Evolutionary conservation across 2,888 invertebrate species (phyloP).

Genomic region (Agrenia bidenticulata): DNA sequence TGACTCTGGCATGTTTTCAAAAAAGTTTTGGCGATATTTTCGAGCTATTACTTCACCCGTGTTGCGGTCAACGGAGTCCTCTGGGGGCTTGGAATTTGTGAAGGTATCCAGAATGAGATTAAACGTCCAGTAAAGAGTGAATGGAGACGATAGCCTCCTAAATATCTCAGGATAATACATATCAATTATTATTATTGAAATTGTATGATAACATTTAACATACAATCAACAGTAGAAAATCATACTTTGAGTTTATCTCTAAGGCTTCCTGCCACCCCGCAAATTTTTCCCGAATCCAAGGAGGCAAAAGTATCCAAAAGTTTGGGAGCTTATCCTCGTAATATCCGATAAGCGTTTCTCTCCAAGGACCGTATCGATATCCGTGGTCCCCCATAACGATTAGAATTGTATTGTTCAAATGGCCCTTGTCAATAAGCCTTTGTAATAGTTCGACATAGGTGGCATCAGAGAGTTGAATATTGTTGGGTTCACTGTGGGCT

Average conservation of each 20-base stretch:
- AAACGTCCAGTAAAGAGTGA: conserved; percentile 24
- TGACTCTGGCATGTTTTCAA: neutral
- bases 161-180: too few relatives aligned
- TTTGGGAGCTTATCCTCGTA: conserved; percentile 75
- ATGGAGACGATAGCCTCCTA: conserved; percentile 32
- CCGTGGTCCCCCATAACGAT: conserved; percentile 76
- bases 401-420: conserved; percentile 67
- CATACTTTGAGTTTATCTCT: conserved; percentile 24
- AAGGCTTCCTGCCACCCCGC: conserved; percentile 18
- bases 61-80: neutral
- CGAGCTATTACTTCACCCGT: neutral
- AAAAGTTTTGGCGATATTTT: neutral
- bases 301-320: conserved; percentile 69
- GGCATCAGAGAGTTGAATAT: conserved; percentile 6
- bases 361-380: conserved; percentile 69
- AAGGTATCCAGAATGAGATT: conserved; percentile 20
- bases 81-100: neutral
- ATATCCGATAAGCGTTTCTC: conserved; percentile 69
- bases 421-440: conserved; percentile 60
- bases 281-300: conserved; percentile 57
- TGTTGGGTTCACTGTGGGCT: neutral
- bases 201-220: too few relatives aligned
- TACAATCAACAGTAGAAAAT: too few relatives aligned
- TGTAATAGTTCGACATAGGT: conserved; percentile 23
- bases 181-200: too few relatives aligned